phyloP scores from a whole-genome alignment of 2,797 vertebrate genomes.

The Chelmon rostratus region DNA sequence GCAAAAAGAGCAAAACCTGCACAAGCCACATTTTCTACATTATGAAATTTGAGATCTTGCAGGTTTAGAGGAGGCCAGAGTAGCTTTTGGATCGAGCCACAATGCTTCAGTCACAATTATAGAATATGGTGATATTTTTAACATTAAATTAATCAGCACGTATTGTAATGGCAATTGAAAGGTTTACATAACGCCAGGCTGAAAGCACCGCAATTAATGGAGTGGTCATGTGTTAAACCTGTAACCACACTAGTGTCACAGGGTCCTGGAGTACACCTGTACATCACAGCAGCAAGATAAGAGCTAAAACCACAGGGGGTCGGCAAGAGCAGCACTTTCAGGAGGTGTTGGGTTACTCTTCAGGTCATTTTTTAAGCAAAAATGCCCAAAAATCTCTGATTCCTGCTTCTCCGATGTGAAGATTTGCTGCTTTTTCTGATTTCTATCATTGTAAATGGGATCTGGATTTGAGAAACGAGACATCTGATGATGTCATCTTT shows the following conservation, averaged over 20 bases:
- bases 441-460: not conserved
- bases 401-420: not conserved
- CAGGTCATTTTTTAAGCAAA: not conserved
- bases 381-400: not conserved
- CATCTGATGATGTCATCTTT: not conserved
- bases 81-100: not conserved
- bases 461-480: not conserved
- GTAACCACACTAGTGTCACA: not conserved
- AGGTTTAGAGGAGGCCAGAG: not conserved
- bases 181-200: not conserved
- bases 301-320: not conserved
- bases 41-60: not conserved
- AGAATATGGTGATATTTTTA: no score
- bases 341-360: not conserved
- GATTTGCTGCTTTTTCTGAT: not conserved
- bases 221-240: conserved; percentile 2
- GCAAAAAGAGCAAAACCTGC: conserved; percentile 11
- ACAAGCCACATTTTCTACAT: conserved; percentile 7
- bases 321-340: not conserved
- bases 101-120: not conserved
- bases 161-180: not conserved
- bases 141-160: not conserved
- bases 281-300: not conserved
- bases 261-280: no score
- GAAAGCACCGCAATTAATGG: not conserved